A percentile compares a stretch with the other conserved stretches of the same genome.
Evolutionary conservation across 2,797 vertebrate species (phyloP).

Genomic region (Micrastur ruficollis): DNA sequence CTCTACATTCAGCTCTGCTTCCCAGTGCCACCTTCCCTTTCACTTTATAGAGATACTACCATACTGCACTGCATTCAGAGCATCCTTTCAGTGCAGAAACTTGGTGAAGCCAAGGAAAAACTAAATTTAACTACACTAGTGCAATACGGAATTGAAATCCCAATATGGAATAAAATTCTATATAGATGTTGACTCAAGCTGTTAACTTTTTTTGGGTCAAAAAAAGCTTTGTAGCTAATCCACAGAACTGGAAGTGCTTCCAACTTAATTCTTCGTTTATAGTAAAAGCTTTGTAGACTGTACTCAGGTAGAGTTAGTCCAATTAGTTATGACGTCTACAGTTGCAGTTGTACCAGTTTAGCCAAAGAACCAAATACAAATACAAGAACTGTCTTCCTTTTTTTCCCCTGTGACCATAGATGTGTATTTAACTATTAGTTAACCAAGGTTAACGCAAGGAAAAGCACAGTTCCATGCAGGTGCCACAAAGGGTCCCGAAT

Average conservation of each 20-base stretch:
- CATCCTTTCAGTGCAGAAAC: background rate
- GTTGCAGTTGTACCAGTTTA: background rate
- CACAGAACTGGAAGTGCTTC: conserved; percentile 1
- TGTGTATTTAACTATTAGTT: background rate
- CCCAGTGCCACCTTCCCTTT: background rate
- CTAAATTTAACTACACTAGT: background rate
- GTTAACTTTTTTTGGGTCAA: background rate
- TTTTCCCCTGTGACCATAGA: background rate
- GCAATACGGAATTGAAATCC: background rate
- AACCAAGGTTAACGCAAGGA: background rate
- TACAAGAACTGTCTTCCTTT: background rate
- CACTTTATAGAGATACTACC: background rate
- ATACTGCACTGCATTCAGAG: background rate
- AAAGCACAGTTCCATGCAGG: background rate
- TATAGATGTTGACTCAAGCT: background rate
- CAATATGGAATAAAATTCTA: background rate
- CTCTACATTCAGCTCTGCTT: background rate
- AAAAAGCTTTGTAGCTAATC: background rate
- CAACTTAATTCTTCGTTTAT: background rate
- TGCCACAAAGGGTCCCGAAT: background rate
- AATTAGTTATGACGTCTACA: background rate
- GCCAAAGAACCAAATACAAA: background rate
- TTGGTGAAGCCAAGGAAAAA: background rate
- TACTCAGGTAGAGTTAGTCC: background rate
- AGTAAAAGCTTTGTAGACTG: background rate